Percentiles rank a stretch among this genome's conserved stretches.
Conservation (phyloP, 2,888 invertebrate genomes). For the Andrena bucephala region DNA sequence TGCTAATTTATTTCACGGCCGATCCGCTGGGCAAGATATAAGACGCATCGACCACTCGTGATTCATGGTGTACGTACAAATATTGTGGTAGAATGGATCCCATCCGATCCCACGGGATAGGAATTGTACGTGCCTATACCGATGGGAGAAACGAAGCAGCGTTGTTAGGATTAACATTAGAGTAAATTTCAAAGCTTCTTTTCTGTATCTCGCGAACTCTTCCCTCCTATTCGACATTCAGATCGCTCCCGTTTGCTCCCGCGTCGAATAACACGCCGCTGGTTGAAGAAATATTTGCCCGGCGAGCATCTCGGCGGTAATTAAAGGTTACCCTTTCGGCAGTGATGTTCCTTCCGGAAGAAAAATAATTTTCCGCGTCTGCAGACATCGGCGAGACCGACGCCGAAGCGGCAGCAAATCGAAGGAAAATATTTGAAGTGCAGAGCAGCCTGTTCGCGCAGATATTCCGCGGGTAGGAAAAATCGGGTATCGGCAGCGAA, state of each 20-base stretch:
- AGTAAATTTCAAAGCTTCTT: constrained; percentile 1
- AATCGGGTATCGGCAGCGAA: background rate
- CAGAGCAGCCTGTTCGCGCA: background rate
- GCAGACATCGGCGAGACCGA: background rate
- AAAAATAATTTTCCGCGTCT: constrained; percentile 23
- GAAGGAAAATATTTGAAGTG: constrained; percentile 45
- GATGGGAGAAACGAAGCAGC: constrained; percentile 17
- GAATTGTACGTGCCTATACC: too few relatives aligned
- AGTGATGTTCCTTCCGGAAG: constrained; percentile 1
- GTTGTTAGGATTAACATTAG: constrained; percentile 11
- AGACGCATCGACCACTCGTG: background rate
- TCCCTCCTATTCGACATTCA: background rate
- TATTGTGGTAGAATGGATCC: too few relatives aligned
- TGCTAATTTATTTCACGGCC: constrained; percentile 45
- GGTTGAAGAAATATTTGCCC: constrained; percentile 28
- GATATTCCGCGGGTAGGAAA: too few relatives aligned
- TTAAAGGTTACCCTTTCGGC: constrained; percentile 37
- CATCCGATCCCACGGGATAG: too few relatives aligned
- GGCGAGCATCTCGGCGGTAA: constrained; percentile 26
- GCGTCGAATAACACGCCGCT: constrained; percentile 1
- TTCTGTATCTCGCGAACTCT: background rate
- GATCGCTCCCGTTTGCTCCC: background rate
- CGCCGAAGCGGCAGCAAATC: constrained; percentile 7
- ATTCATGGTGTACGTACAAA: background rate
- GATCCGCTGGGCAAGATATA: background rate